Evolutionary conservation across 2,888 invertebrate species (phyloP), one percentile per base, ranked within the genome.

Genomic region (Sisyra nigra): DNA sequence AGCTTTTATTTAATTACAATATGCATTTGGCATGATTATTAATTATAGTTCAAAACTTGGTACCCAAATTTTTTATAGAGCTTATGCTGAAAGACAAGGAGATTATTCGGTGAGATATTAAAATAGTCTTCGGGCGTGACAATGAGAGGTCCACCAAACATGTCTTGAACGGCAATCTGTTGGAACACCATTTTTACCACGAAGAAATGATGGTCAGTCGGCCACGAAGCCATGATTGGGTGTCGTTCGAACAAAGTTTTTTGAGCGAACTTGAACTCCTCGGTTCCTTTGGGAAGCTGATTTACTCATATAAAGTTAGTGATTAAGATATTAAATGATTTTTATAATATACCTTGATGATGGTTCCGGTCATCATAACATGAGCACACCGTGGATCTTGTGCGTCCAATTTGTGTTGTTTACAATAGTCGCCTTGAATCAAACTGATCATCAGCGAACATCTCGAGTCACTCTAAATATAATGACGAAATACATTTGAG

Each of bases 361-460:
- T 69, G 55, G 66, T 71, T 38, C 84, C 84, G 11, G 74, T 69
- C 2, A 85, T 62, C 54, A 81, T 74, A 3, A 83, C 67, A 51
- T 81, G 71, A 3, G 80, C 78, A 63, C 84, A 85, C 34, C 81
- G 65, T 1, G 84, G 84, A 58, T 83, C 83, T 63, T 84, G 80
- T 0, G 82, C 74, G 56, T 85, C 83, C 52, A 67, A 73, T 39
- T 68, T 57, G 48, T 76, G 62, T 6, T 56, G 55, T 45, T 66
- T 66, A 51, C 84, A 84, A 56, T 77, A 84, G 44, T 66, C 60
- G 2, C 74, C 72, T 62, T 84, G 73, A 40, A 80, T 79, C 31
- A 84, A 61, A 1, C 76, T 71, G 49, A 80, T 73, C 48, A 80
- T 63, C n/a, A 85, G 61, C 0, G 81, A 76, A 3, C 75, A 72